phyloP scores from a whole-genome alignment of 2,888 invertebrate species.

The Pachymerium ferrugineum region DNA sequence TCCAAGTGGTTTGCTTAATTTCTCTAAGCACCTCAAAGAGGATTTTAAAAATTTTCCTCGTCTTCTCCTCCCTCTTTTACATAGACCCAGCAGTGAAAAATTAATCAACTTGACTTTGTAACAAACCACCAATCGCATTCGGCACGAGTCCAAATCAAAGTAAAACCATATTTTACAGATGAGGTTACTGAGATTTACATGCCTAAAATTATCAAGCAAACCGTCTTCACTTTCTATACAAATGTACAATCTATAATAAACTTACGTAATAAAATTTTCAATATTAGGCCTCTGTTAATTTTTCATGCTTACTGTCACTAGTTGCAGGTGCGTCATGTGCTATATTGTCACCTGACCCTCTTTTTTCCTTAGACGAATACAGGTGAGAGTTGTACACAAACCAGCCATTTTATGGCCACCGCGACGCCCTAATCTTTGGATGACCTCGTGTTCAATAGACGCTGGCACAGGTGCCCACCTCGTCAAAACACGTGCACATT shows the following conservation, averaged over 20 bases:
- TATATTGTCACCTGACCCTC: slow-evolving; percentile 27
- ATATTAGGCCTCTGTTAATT: background rate
- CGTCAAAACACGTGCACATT: slow-evolving; percentile 24
- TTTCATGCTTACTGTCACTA: slow-evolving; percentile 25
- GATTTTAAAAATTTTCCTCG: slow-evolving; percentile 11
- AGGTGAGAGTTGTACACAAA: slow-evolving; percentile 23
- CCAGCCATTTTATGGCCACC: slow-evolving; percentile 22
- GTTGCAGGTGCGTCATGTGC: background rate
- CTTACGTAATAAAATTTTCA: background rate
- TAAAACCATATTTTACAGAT: too few relatives aligned
- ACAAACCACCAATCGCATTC: slow-evolving; percentile 20
- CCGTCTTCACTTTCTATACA: too few relatives aligned
- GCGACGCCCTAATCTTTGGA: slow-evolving; percentile 27
- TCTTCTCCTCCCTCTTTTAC: slow-evolving; percentile 16
- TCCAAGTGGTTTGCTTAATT: slow-evolving; percentile 27
- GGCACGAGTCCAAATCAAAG: background rate
- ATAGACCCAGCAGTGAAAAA: slow-evolving; percentile 25
- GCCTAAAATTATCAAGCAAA: too few relatives aligned
- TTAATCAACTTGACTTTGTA: slow-evolving; percentile 17
- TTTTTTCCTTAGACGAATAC: slow-evolving; percentile 15
- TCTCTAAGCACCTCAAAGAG: slow-evolving; percentile 23
- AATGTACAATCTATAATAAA: too few relatives aligned
- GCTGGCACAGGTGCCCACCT: background rate
- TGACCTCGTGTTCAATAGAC: slow-evolving; percentile 22
- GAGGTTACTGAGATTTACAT: too few relatives aligned